Conservation (phyloP, 35 echinoderm and acorn worm species). For the Nesometra sesokonis region DNA sequence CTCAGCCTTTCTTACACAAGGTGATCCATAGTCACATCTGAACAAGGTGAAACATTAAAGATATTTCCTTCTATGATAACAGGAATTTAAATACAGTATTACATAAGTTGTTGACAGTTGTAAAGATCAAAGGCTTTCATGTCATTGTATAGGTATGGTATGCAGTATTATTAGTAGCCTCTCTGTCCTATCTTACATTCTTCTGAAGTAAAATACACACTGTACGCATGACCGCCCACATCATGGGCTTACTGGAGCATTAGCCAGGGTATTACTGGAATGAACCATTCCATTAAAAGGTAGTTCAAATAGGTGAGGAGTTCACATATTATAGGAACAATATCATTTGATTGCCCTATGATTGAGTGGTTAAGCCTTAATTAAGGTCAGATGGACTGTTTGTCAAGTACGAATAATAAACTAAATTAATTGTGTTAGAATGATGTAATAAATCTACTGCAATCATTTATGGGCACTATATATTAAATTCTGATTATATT, state of each 20-base stretch:
- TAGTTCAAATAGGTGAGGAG: not conserved
- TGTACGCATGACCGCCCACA: not conserved
- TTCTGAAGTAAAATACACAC: not conserved
- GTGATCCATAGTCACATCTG: not conserved
- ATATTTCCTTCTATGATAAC: not conserved
- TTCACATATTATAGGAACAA: not conserved
- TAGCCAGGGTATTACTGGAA: not conserved
- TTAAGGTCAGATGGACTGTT: not conserved
- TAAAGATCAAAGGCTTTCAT: not conserved
- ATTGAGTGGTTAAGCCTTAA: not conserved
- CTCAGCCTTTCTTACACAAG: not conserved
- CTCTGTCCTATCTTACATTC: not conserved
- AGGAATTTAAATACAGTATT: not conserved
- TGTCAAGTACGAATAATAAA: not conserved
- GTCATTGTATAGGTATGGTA: not conserved
- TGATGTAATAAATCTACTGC: not conserved
- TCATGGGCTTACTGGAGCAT: not conserved
- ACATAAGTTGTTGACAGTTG: not conserved
- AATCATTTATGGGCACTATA: not conserved
- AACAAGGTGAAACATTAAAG: not conserved
- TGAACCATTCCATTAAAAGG: not conserved
- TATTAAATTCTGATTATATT: not conserved
- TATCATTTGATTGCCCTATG: not conserved
- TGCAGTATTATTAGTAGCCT: no score
- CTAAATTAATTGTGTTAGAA: not conserved